phyloP scores from a whole-genome alignment of 2,797 vertebrate species.

The Leptoclinus maculatus region DNA sequence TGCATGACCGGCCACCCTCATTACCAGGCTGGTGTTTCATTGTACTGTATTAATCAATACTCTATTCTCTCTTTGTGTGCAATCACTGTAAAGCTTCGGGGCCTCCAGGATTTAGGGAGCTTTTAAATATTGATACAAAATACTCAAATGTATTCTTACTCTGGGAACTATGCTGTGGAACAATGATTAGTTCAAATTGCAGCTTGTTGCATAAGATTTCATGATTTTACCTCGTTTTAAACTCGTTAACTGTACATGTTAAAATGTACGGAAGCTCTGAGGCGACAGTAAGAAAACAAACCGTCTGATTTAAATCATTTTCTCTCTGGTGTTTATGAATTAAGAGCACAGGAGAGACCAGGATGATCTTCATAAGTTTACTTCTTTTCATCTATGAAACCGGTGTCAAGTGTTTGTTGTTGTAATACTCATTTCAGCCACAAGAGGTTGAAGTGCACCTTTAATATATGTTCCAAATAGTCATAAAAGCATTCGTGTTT shows the following conservation, averaged over 20 bases:
- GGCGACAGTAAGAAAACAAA: neutral
- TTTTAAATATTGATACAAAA: neutral
- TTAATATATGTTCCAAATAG: neutral
- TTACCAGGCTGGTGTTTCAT: constrained; percentile 20
- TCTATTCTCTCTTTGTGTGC: constrained; percentile 20
- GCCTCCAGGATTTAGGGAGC: neutral
- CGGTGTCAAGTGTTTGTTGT: neutral
- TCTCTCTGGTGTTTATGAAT: neutral
- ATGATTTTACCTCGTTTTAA: neutral
- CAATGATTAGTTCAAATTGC: neutral
- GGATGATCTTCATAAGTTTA: too few species aligned
- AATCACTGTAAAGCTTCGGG: constrained; percentile 10
- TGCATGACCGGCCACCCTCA: constrained; percentile 40
- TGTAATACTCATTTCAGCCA: neutral
- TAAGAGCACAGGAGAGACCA: too few species aligned
- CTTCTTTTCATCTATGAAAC: neutral
- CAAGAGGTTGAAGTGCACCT: neutral
- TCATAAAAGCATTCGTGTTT: too few species aligned
- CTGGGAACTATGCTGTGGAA: neutral
- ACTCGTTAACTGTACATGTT: neutral
- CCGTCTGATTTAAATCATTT: neutral
- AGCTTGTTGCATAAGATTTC: neutral
- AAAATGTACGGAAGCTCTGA: neutral
- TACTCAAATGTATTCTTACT: neutral
- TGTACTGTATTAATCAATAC: constrained; percentile 20